Base-by-base conservation (phyloP, 2,113 vertebrate genomes). In the Argyrosomus japonicus region DNA sequence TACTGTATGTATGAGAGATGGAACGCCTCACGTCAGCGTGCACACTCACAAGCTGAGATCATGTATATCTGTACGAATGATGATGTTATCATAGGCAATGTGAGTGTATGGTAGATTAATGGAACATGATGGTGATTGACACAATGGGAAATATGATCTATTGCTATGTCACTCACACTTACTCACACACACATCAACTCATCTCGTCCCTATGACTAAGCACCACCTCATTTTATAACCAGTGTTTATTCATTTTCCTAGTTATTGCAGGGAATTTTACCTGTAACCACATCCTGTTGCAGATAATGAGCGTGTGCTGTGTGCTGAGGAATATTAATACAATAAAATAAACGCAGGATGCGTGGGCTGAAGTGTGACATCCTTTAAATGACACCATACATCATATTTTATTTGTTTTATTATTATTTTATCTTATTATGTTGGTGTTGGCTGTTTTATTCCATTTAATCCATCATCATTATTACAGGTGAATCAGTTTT, bases 81-180 rank as follows among this genome's bases (percentile, higher is more conserved):
- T 86, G 56, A 86, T 53, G 81, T 84, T 83, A 80, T 92, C 82
- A 88, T 61, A 73, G 74, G 68, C 68, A 78, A 83, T 81, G 88
- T 54, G 76, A 91, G 72, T 82, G 79, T 63, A 71, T 88, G 68
- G 86, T 65, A 90, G 83, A 93, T 89, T 87, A 86, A 91, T 92
- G 85, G 82, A 83, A 88, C 72, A 87, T 36, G 73, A 85, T 88
- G 81, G 53, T 87, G 85, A 89, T 77, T 83, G 91, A 90, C 78
- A 90, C 32, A 29, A 70, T 61, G 84, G 82, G 81, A 93, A 89
- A 89, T 86, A 86, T 91, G 83, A 91, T 87, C 80, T 81, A 92
- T 90, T 84, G 71, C 63, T 58, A 40, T 81, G 69, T 72, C 72
- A 25, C 67, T 48, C 45, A 23, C 75, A 65, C 45, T 40, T 50